Percentiles rank a stretch among this genome's conserved stretches.
These are phyloP conservation scores for Ceratoteleas bidentatus DNA, from an alignment of 1,140 invertebrate species.

Conservation along the genomic window DNA sequence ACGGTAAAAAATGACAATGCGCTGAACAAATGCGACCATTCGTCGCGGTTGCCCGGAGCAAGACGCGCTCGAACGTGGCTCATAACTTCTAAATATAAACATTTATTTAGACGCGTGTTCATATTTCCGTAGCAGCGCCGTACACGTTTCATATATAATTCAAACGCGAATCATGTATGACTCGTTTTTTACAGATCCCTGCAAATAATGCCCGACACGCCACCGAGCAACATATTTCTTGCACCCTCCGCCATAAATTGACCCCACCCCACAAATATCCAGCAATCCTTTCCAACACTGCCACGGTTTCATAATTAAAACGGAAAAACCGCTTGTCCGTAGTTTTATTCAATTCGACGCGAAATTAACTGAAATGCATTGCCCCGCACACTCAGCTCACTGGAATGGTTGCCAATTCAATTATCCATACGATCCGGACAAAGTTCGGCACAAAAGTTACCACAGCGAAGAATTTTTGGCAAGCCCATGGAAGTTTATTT, in stretches of 20 bases:
- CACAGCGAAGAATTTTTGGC: too few relatives aligned
- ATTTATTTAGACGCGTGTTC: slow-evolving; percentile 38
- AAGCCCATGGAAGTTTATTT: too few relatives aligned
- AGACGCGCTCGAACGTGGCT: slow-evolving; percentile 27
- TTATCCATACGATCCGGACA: slow-evolving; percentile 38
- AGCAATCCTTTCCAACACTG: slow-evolving; percentile 54
- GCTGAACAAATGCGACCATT: slow-evolving; percentile 28
- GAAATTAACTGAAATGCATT: slow-evolving; percentile 54
- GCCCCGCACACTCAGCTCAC: slow-evolving; percentile 22
- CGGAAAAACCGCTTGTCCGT: slow-evolving; percentile 40
- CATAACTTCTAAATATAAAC: slow-evolving; percentile 44
- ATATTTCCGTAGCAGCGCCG: slow-evolving; percentile 10
- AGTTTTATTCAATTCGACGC: slow-evolving; percentile 49
- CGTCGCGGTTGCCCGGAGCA: slow-evolving; percentile 1
- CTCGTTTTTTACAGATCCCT: slow-evolving; percentile 43
- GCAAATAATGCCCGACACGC: slow-evolving; percentile 40
- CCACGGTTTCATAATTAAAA: slow-evolving; percentile 54
- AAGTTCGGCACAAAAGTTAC: slow-evolving; percentile 26
- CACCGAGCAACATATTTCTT: slow-evolving; percentile 39
- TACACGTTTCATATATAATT: slow-evolving; percentile 39
- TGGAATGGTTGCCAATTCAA: slow-evolving; percentile 41
- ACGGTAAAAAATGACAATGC: slow-evolving; percentile 16
- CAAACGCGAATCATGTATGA: slow-evolving; percentile 43
- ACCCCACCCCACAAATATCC: slow-evolving; percentile 37
- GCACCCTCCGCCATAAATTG: slow-evolving; percentile 41